Percentiles rank a stretch among this genome's conserved stretches.
Evolutionary conservation across 2,113 vertebrate species (phyloP).

Genomic region (Centropristis striata): DNA sequence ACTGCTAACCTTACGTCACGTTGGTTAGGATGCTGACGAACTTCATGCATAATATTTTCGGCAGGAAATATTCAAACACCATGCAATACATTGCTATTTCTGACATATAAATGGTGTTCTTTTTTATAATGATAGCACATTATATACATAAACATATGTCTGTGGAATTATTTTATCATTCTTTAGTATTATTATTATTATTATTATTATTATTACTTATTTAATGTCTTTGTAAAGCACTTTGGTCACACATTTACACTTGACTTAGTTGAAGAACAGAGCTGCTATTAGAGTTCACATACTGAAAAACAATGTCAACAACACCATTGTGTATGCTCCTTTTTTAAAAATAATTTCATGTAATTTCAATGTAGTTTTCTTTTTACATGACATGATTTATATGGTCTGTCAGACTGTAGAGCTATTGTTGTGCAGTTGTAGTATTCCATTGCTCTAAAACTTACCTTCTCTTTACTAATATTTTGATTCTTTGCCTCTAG

Average conservation of each 20-base stretch:
- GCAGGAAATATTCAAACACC: neutral
- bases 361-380: neutral
- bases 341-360: neutral
- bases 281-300: too few relatives aligned
- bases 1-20: neutral
- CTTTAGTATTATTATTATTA: too few relatives aligned
- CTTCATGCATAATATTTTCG: neutral
- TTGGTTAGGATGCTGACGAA: neutral
- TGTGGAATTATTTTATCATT: too few relatives aligned
- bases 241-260: too few relatives aligned
- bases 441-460: neutral
- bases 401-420: neutral
- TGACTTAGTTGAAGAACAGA: too few relatives aligned
- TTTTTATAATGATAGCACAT: neutral
- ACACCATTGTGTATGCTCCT: neutral
- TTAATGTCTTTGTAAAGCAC: too few relatives aligned
- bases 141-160: neutral
- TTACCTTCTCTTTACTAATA: conserved; percentile 10
- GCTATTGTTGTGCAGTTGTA: neutral
- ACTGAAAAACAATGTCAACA: neutral
- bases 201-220: too few relatives aligned
- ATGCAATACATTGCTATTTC: neutral
- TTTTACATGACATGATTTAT: neutral
- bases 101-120: neutral
- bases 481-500: conserved; percentile 73